Evolutionary conservation across 2,797 vertebrate species (phyloP).

Genomic region (Sebastes itinus): DNA sequence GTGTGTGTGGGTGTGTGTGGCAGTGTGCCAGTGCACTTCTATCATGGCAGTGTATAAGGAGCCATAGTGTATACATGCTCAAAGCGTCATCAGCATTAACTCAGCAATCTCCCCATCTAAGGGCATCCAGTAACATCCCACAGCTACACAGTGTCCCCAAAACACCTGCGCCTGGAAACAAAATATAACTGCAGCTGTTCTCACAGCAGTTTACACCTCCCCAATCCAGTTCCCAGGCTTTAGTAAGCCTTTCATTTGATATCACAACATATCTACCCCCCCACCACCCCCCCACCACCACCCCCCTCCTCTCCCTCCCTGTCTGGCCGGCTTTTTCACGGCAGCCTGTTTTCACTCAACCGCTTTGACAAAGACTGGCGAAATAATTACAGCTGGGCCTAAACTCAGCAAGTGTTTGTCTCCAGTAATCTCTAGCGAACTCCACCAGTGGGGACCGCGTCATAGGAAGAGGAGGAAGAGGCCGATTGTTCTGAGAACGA

Average conservation of each 20-base stretch:
- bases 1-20: not conserved
- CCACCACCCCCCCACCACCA: not conserved
- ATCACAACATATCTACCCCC: conserved; percentile 72
- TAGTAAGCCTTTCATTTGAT: conserved; percentile 75
- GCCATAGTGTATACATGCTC: not conserved
- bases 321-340: conserved; percentile 66
- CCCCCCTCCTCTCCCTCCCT: conserved; percentile 7
- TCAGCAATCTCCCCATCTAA: not conserved
- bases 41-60: not conserved
- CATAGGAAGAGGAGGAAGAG: conserved; percentile 84
- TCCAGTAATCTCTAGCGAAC: conserved; percentile 65
- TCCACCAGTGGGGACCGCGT: conserved; percentile 64
- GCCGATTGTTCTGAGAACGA: conserved; percentile 82
- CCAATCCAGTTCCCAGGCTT: conserved; percentile 75
- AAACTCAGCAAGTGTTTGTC: conserved; percentile 72
- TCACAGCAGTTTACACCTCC: conserved; percentile 59
- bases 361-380: conserved; percentile 79
- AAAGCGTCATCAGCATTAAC: not conserved
- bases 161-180: conserved; percentile 65
- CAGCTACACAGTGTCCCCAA: conserved; percentile 13
- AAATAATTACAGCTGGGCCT: conserved; percentile 79
- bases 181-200: conserved; percentile 58
- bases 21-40: not conserved
- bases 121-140: not conserved
- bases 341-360: conserved; percentile 78